Evolutionary conservation across 2,113 vertebrate species (phyloP).

Genomic region (Gymnobelideus leadbeateri): DNA sequence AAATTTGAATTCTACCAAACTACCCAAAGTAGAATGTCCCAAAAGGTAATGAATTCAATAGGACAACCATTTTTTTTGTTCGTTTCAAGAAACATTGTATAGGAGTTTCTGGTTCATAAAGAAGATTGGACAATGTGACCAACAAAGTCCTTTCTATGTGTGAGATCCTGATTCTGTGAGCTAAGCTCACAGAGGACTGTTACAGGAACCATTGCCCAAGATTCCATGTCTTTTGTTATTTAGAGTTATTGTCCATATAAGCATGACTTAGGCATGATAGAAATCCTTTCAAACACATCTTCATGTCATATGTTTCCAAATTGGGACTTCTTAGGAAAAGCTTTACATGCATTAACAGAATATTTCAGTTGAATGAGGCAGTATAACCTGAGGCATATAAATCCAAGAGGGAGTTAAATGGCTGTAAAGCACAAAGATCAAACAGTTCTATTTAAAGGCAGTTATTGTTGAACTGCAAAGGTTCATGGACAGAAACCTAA

Average conservation of each 20-base stretch:
- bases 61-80: not conserved
- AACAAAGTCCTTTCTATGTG: not conserved
- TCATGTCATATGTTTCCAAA: slow-evolving; percentile 45
- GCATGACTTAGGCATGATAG: slow-evolving; percentile 44
- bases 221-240: not conserved
- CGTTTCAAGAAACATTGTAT: not conserved
- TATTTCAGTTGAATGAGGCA: slow-evolving; percentile 57
- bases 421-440: slow-evolving; percentile 48
- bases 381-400: slow-evolving; percentile 47
- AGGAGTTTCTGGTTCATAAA: not conserved
- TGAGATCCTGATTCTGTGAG: not conserved
- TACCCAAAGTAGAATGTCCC: not conserved
- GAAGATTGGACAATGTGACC: not conserved
- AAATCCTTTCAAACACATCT: slow-evolving; percentile 41
- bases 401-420: slow-evolving; percentile 53
- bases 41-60: not conserved
- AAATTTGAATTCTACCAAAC: not conserved
- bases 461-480: slow-evolving; percentile 25
- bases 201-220: not conserved
- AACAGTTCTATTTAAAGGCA: slow-evolving; percentile 26
- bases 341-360: slow-evolving; percentile 58
- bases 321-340: slow-evolving; percentile 32
- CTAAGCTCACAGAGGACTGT: not conserved
- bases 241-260: slow-evolving; percentile 28
- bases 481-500: slow-evolving; percentile 7